Conservation (phyloP, 2,888 invertebrate genomes). For the Rhaphigaster nebulosa region DNA sequence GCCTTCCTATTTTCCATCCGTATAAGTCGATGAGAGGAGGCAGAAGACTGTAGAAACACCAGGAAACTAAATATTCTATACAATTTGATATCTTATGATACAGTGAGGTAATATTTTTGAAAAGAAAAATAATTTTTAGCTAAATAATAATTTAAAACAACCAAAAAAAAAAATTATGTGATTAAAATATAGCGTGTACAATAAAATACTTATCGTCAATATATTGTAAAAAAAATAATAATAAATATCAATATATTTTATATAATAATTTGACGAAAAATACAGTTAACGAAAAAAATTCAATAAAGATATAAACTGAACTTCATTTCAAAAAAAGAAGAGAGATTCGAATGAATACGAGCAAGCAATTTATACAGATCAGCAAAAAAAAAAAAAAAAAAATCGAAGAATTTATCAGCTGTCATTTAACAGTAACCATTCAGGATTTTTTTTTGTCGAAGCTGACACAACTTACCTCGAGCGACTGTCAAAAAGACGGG, state of each 20-base stretch:
- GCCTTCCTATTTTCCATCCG: neutral
- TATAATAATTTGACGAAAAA: no score
- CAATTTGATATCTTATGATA: no score
- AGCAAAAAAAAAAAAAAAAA: conserved; percentile 10
- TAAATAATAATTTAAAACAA: no score
- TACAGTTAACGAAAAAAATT: neutral
- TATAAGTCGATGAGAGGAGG: neutral
- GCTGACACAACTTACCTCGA: conserved; percentile 15
- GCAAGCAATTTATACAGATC: neutral
- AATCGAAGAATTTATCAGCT: neutral
- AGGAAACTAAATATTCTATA: neutral
- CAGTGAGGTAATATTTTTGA: no score
- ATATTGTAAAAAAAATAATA: no score
- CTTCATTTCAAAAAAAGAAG: neutral
- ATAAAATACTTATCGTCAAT: no score
- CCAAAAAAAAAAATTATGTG: no score
- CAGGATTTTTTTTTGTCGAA: neutral
- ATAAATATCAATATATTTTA: no score
- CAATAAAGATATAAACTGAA: neutral
- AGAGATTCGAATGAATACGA: neutral
- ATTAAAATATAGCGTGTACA: no score
- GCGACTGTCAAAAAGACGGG: conserved; percentile 32
- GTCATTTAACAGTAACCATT: conserved; percentile 32
- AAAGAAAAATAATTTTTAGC: no score
- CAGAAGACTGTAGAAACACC: neutral